Base-by-base conservation (phyloP, 2,888 invertebrate species). In the Amphiduros pacificus region DNA sequence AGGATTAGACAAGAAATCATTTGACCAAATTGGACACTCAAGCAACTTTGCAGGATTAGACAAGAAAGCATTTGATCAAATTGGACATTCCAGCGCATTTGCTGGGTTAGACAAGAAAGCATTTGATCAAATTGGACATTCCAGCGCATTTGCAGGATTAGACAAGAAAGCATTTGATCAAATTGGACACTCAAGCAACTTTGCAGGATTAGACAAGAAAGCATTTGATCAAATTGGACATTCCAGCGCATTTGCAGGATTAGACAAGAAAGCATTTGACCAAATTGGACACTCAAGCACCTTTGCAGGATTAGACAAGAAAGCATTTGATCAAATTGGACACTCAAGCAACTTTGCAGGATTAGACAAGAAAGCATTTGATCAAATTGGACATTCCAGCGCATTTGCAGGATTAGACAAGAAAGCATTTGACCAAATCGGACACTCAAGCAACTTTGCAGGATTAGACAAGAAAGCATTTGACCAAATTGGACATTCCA, bases 361-460 rank as follows among this genome's bases (percentile, higher is more conserved):
- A 27, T 40, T 52, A 17, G 55, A 49, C 26, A 59, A 59, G 27
- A 58, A 32, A 29, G 32, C 55, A 44, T 63, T 63, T 53, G 63
- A 63, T 40, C 49, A 54, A 5, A 63, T 63, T 32, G 55, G 54
- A 31, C 29, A 32, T 9, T 4, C 27, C 2, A 59, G 55, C 40
- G 54, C 59, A 14, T 63, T 63, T 57, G 55, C 40, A 4, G 63
- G 59, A 32, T 41, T 63, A 27, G 53, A 55, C n/a, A 61, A 61
- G 57, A 63, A 29, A 44, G 29, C 63, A 20, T 63, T 63, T 40
- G 63, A 63, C 49, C 54, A 59, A 1, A 63, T 63, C 26, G 55
- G 49, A 22, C 29, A 31, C 14, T 11, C 40, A 6, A 59, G 59
- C 51, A 51, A 56, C 22, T 63, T 63, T 26, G 60, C 44, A 17